Evolutionary conservation across 2,113 vertebrate species (phyloP), one percentile per base, ranked within the genome.

Genomic region (Lota lota): DNA sequence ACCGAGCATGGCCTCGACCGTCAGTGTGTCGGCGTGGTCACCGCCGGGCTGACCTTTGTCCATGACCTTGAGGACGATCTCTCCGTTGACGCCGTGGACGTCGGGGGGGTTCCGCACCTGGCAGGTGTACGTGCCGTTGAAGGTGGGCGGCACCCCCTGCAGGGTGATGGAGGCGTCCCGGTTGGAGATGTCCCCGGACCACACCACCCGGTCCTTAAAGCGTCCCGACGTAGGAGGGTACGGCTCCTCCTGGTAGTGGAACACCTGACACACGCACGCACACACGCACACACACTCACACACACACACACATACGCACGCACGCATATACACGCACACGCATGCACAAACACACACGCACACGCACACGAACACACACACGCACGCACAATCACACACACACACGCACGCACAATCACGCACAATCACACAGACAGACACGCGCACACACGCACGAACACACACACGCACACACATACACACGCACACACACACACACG

Each of bases 71-170:
- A 99, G 88, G 0, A 63, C 21, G 78, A 94, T 90, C 76, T 96
- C 92, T 10, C 94, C 93, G 0, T 90, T 78, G 1, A 70, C 78
- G 56, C 95, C 94, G 0, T 94, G 91, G 0, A 95, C 89, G 0
- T 99, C 97, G 1, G 96, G 96, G 0, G 72, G 92, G 85, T 99
- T 99, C 74, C 83, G 92, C 80, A 99, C 95, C 53, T 93, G 92
- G 76, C 97, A 98, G 69, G 84, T 90, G 82, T 91, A 98, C 0
- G 96, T 99, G 3, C 97, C 96, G 0, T 99, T 99, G 79, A 96
- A 97, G 0, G 72, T 90, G 47, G 92, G 93, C 73, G 88, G 90
- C 74, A 96, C 88, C 19, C 93, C 76, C 51, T 85, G 91, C 61
- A 98, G 78, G 0, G 92, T 51, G 76, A 98, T 95, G 72, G 96